A percentile compares a stretch with the other conserved stretches of the same genome.
phyloP scores from a whole-genome alignment of 2,888 invertebrate genomes.

The Synergus itoensis region DNA sequence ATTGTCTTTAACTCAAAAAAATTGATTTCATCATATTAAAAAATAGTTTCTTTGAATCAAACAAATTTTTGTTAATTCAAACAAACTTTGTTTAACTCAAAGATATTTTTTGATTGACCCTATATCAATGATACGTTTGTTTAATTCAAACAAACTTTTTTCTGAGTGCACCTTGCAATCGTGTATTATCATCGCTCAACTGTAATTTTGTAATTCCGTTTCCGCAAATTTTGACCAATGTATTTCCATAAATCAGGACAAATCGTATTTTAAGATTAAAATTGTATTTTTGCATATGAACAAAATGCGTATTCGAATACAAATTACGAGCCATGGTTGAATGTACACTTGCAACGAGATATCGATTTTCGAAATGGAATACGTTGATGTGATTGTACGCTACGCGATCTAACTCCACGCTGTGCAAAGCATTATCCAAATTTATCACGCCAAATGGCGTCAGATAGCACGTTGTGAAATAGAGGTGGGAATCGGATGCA shows the following conservation, averaged over 20 bases:
- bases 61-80: too few relatives aligned
- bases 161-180: too few relatives aligned
- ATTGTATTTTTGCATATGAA: background rate
- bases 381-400: constrained; percentile 7
- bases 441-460: constrained; percentile 7
- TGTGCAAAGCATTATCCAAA: constrained; percentile 3
- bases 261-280: background rate
- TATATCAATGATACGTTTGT: too few relatives aligned
- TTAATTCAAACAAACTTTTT: too few relatives aligned
- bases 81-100: too few relatives aligned
- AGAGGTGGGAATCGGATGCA: constrained; percentile 7
- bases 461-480: constrained; percentile 3
- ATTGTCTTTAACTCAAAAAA: too few relatives aligned
- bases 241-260: background rate
- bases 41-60: too few relatives aligned
- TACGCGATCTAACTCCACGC: constrained; percentile 1
- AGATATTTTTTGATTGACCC: too few relatives aligned
- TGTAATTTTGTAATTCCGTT: background rate
- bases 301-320: background rate
- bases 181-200: background rate
- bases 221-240: background rate
- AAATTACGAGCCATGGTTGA: background rate
- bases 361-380: background rate
- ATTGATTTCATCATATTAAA: too few relatives aligned
- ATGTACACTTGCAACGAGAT: background rate